Evolutionary conservation across 23 tunicate genomes (phyloP), one percentile per base, ranked within the genome.

Genomic region (Corella eumyota): DNA sequence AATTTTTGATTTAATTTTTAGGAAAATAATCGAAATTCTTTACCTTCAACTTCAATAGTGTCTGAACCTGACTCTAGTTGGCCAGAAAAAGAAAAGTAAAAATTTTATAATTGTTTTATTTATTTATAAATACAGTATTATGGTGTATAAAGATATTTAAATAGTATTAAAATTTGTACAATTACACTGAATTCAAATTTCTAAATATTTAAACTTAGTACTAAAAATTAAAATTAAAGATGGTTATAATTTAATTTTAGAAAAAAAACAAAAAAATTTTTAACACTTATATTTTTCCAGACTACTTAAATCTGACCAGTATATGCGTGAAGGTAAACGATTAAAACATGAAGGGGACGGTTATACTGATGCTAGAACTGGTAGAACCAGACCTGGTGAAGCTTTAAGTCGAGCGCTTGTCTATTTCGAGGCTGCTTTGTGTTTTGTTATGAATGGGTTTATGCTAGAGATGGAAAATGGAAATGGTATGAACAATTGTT

Each of bases 311-410:
- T 83, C 93, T 13, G 81, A 83, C 29, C 59, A 62, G n/a, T 83
- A 73, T 77, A 74, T 74, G 81, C 56, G 77, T 17, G 81, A 67
- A 33, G 93, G 81, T 1, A 83, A 67, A 30, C 52, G 75, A 20
- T 30, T 83, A 45, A 83, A 83, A 52, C 93, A 83, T 52, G 93
- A 83, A 46, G 93, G 81, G 19, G 93, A 83, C 51, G 65, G 61
- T n/a, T 57, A 36, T 6, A 48, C 75, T 13, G 81, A 83, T 46
- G 17, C 71, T 35, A 62, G 73, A 25, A 67, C 76, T 25, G 74
- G 80, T 0, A 60, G 79, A 1, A 81, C 91, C 29, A 52, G 75
- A 19, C 24, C 35, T 17, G 93, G 93, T 6, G 81, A 68, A 40
- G 62, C 81, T 20, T 57, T 83, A 38, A 68, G 65, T 37, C 65